Conservation (phyloP, 1,140 invertebrate species). For the Choristoneura fumiferana region DNA sequence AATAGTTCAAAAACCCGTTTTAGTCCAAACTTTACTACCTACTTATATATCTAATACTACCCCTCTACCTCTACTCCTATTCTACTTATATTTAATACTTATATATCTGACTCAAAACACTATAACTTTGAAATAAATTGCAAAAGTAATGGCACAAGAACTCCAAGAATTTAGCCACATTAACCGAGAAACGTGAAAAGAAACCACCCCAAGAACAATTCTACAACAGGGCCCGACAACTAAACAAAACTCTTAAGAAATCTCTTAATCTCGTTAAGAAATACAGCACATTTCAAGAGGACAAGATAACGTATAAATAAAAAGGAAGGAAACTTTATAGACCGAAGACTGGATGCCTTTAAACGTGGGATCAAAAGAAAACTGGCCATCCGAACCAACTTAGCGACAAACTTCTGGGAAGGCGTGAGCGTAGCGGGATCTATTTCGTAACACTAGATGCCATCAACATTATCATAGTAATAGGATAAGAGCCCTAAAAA, state of each 20-base stretch:
- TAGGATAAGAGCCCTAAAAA: too few species aligned
- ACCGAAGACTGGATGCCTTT: not conserved
- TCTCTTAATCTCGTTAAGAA: conserved; percentile 12
- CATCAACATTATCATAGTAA: too few species aligned
- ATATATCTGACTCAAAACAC: too few species aligned
- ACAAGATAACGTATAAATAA: conserved; percentile 16
- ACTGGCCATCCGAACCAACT: not conserved
- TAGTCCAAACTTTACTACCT: too few species aligned
- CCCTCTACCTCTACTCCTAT: too few species aligned
- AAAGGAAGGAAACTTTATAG: conserved; percentile 5
- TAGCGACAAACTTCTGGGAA: not conserved
- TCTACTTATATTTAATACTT: too few species aligned
- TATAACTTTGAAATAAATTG: too few species aligned
- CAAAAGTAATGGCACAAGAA: conserved; percentile 8
- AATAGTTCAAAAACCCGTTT: too few species aligned
- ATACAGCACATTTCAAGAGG: conserved; percentile 13
- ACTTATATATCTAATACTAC: too few species aligned
- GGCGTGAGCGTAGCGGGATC: not conserved
- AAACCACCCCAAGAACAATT: conserved; percentile 11
- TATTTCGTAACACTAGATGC: too few species aligned
- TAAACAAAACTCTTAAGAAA: conserved; percentile 9
- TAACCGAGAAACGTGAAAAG: not conserved
- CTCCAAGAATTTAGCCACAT: conserved; percentile 4
- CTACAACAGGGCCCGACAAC: not conserved
- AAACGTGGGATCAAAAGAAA: conserved; percentile 13